These are phyloP conservation scores for Dendrocincla fuliginosa DNA, from an alignment of 2,797 vertebrate genomes.

Conservation along the genomic window DNA sequence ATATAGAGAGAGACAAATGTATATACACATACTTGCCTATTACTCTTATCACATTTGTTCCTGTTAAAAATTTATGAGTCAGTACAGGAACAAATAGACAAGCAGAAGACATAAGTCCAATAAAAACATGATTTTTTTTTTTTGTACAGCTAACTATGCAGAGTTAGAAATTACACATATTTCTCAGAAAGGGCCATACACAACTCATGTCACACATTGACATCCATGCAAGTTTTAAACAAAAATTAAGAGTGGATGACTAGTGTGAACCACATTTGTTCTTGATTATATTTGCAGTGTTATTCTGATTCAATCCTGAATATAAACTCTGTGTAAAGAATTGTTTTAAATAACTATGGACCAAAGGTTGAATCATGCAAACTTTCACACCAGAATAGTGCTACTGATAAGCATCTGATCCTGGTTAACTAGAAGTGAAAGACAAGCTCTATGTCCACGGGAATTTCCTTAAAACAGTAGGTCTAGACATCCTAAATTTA, in stretches of 20 bases:
- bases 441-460: background rate
- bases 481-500: background rate
- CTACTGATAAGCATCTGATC: background rate
- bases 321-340: background rate
- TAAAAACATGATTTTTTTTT: background rate
- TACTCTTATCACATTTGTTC: constrained; percentile 68
- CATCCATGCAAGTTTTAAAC: background rate
- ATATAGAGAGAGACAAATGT: background rate
- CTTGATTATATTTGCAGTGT: background rate
- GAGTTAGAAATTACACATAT: background rate
- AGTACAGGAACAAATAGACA: constrained; percentile 71
- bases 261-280: background rate
- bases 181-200: background rate
- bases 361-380: background rate
- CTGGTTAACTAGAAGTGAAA: background rate
- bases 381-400: background rate
- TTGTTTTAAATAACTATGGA: background rate
- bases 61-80: constrained; percentile 63
- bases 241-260: background rate
- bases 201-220: background rate
- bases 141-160: background rate
- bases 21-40: background rate
- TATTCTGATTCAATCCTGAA: background rate
- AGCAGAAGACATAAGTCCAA: constrained; percentile 60
- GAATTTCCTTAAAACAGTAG: background rate